Evolutionary conservation across 1,140 invertebrate genomes (phyloP), one percentile per base, ranked within the genome.

Genomic region (Stegodyphus dumicola): DNA sequence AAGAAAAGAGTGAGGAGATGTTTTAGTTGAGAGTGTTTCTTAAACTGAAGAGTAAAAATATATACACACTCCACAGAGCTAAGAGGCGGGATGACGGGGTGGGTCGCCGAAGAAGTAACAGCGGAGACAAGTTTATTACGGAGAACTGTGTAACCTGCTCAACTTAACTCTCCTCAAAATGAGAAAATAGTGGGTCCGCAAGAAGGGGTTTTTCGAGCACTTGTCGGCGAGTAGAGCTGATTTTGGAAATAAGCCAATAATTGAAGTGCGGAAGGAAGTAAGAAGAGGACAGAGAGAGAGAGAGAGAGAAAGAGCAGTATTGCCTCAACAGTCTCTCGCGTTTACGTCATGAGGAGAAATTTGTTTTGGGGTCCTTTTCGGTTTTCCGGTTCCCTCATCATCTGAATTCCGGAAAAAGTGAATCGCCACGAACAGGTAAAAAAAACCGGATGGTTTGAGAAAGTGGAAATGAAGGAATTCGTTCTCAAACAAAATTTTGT

Each of bases 181-280:
- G 78, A 73, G 67, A 73, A 81, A 81, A 81, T 69, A 70, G 77
- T 79, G 65, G 48, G 54, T 13, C 33, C 51, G 67, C 51, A 17
- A 69, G 33, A 52, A 81, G 78, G 60, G 60, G 73, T 49, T n/a
- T 69, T 33, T 13, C 49, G 51, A 17, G 66, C 49, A 69, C 66
- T 79, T 79, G 66, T 69, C 17, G 65, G 77, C 17, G 49, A 60
- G 69, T 53, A 15, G 65, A 53, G 52, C 78, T 73, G 67, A 52
- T 64, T 73, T 73, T 81, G 78, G 78, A 81, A 71, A 81, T 73
- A 81, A 81, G 78, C 78, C 78, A 81, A 81, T 81, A 81, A 73
- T 81, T 81, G 78, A 81, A 81, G 78, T 81, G 78, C 66, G 11
- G 67, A 81, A n/a, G 65, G 65, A 67, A 67, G 17, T 2, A 5